Evolutionary conservation across 2,113 vertebrate genomes (phyloP), one percentile per base, ranked within the genome.

Genomic region (Gavia stellata): DNA sequence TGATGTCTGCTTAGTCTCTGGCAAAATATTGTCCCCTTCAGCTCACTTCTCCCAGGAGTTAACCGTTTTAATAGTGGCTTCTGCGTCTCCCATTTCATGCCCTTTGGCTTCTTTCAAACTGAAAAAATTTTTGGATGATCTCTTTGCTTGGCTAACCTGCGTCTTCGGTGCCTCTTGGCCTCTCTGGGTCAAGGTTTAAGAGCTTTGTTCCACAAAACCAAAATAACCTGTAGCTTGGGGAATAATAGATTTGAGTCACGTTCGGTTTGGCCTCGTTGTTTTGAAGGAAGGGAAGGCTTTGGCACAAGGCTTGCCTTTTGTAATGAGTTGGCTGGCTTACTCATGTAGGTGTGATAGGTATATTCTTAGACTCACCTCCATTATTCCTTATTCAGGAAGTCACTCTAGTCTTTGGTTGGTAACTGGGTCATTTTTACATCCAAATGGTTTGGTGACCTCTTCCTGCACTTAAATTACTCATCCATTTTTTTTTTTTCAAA

Each of bases 291-390:
- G 88, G 86, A 88, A 94, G 90, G 34, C 74, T 94, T 98, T 97
- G 96, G 95, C 96, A 95, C 71, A 83, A 92, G 92, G 67, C 83
- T 94, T 95, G 71, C 26, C 47, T 89, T 75, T 82, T 95, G 65
- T 90, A 85, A 90, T 94, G 97, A 96, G 90, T 71, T 86, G 90
- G 78, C 82, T 91, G 67, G 74, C 96, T 98, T 98, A 97, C 94
- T 98, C 96, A 97, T 88, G 85, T 84, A 97, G 96, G 96, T 98
- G 94, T 95, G 97, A 96, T 97, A 92, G 88, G 89, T 97, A 8
- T 93, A 96, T 97, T 98, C 97, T 97, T 98, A 96, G 97, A 89
- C 87, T 92, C 96, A 89, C 84, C 74, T 93, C 88, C 81, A 86
- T 74, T 85, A 79, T 96, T 95, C 96, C 92, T 96, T 97, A 96